Evolutionary conservation across 1,140 invertebrate genomes (phyloP).

Genomic region (Nasonia longicornis): DNA sequence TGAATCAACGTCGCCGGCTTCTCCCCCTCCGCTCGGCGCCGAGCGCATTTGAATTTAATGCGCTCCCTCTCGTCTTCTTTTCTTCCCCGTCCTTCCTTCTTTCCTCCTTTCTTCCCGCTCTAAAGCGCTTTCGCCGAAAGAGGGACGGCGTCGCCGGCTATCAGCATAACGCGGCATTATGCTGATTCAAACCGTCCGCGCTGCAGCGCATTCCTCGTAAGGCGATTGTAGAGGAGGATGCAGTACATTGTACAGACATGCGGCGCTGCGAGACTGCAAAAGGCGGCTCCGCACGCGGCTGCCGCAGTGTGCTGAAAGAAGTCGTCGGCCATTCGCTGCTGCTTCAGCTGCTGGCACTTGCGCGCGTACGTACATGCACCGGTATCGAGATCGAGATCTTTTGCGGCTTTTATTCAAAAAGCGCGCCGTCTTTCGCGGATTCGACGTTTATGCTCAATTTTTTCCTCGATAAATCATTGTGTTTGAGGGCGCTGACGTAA

Average conservation of each 20-base stretch:
- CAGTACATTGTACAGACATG: too few species aligned
- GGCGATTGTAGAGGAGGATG: conserved; percentile 3
- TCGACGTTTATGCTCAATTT: too few species aligned
- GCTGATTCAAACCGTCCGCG: not conserved
- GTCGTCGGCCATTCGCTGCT: not conserved
- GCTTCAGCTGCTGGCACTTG: not conserved
- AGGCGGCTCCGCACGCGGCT: not conserved
- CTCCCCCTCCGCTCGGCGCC: not conserved
- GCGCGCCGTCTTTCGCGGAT: not conserved
- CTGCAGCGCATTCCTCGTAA: not conserved
- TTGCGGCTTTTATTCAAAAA: not conserved
- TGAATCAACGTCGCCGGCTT: not conserved
- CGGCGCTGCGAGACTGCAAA: conserved; percentile 2
- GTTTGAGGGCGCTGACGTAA: too few species aligned
- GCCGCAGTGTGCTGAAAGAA: not conserved
- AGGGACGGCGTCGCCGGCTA: not conserved
- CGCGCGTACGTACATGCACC: not conserved
- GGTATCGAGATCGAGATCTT: not conserved
- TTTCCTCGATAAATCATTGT: too few species aligned
- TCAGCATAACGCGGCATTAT: conserved; percentile 21
- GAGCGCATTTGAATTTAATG: not conserved
- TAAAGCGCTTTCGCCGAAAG: not conserved
- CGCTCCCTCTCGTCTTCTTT: not conserved
- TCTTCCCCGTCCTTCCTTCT: not conserved
- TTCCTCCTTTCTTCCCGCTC: not conserved